Conservation (phyloP, 2,888 invertebrate genomes). For the Hirtodrosophila trivittata region DNA sequence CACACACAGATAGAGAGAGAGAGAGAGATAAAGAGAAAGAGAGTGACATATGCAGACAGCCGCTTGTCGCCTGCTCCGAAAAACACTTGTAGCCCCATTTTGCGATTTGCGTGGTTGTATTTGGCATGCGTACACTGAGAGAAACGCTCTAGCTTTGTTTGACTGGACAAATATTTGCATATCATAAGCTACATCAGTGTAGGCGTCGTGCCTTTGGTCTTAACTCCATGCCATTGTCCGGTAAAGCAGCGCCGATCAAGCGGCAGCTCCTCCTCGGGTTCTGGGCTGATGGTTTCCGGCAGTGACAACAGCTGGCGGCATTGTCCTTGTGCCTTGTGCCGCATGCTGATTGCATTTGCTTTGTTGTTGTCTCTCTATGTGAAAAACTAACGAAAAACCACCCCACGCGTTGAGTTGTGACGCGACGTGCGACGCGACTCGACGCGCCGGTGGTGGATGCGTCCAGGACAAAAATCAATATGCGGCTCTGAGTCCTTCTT, state of each 20-base stretch:
- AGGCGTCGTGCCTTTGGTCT: slow-evolving; percentile 10
- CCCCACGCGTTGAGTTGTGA: slow-evolving; percentile 47
- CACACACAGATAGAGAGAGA: background rate
- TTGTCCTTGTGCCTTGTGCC: slow-evolving; percentile 39
- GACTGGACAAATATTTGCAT: slow-evolving; percentile 66
- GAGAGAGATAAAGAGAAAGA: background rate
- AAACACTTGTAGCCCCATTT: slow-evolving; percentile 71
- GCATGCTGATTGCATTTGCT: slow-evolving; percentile 68
- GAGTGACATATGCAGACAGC: slow-evolving; percentile 27
- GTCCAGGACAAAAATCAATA: slow-evolving; percentile 65
- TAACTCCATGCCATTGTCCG: background rate
- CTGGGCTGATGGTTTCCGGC: slow-evolving; percentile 1
- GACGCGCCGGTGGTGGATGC: slow-evolving; percentile 49
- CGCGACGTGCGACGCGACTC: slow-evolving; percentile 18
- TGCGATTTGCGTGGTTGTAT: slow-evolving; percentile 13
- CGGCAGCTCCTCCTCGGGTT: background rate
- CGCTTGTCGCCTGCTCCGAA: slow-evolving; percentile 32
- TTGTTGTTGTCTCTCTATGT: slow-evolving; percentile 31
- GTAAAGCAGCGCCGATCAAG: background rate
- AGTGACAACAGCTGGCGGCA: slow-evolving; percentile 60
- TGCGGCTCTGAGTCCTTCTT: slow-evolving; percentile 26
- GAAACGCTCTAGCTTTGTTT: slow-evolving; percentile 39
- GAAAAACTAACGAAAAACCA: slow-evolving; percentile 67
- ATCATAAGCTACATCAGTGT: slow-evolving; percentile 54
- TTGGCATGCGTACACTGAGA: slow-evolving; percentile 41